Conservation (phyloP, 2,797 vertebrate genomes). For the Smutsia temminckii region DNA sequence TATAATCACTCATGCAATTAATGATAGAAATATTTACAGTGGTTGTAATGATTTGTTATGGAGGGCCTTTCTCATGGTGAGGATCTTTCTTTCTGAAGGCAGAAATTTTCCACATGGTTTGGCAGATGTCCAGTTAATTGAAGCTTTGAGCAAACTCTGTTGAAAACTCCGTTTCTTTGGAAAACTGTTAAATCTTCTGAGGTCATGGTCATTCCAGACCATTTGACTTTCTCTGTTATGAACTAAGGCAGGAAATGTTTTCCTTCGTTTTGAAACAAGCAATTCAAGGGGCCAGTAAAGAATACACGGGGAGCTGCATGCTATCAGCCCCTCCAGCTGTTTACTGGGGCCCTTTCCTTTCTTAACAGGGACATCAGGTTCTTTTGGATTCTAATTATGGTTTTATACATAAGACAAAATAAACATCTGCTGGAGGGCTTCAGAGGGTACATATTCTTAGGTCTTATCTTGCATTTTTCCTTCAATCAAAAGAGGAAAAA, state of each 20-base stretch:
- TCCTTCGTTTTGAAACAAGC: constrained; percentile 81
- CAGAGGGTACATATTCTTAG: constrained; percentile 66
- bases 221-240: constrained; percentile 78
- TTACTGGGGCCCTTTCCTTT: constrained; percentile 77
- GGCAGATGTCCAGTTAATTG: constrained; percentile 69
- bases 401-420: constrained; percentile 74
- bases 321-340: constrained; percentile 84
- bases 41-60: constrained; percentile 30
- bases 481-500: constrained; percentile 65
- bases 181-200: constrained; percentile 71
- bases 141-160: constrained; percentile 73
- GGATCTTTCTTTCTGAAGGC: constrained; percentile 68
- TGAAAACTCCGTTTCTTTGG: constrained; percentile 42
- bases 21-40: neutral
- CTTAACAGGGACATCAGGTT: constrained; percentile 74
- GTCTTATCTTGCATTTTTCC: constrained; percentile 75
- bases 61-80: neutral
- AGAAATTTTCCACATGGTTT: constrained; percentile 32
- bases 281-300: constrained; percentile 75
- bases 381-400: constrained; percentile 62
- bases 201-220: constrained; percentile 84
- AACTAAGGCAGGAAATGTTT: constrained; percentile 87
- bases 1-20: neutral
- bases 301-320: constrained; percentile 60
- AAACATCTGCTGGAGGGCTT: constrained; percentile 75